A percentile compares a stretch with the other conserved stretches of the same genome.
Conservation (phyloP, 2,113 vertebrate species). For the Azemiops feae region DNA sequence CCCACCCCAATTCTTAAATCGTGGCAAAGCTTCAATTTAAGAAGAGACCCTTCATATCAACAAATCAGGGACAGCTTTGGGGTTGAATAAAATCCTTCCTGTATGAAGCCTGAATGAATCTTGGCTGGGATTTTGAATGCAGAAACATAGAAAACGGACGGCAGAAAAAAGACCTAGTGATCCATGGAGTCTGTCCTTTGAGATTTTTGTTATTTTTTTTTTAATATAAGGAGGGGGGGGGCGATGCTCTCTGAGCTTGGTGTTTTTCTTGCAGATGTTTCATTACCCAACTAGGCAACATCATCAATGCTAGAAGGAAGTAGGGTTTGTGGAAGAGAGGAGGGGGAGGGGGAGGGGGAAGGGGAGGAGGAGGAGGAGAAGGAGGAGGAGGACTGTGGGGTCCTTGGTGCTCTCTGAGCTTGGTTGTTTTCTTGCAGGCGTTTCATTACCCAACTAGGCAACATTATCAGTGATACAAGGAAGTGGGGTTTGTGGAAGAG, state of each 20-base stretch:
- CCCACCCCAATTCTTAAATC: background rate
- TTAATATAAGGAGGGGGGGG: background rate
- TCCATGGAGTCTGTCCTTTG: background rate
- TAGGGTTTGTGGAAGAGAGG: background rate
- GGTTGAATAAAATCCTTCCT: constrained; percentile 14
- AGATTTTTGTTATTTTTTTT: background rate
- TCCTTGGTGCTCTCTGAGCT: background rate
- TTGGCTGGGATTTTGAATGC: background rate
- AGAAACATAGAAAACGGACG: background rate
- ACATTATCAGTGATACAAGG: background rate
- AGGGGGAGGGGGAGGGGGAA: no score
- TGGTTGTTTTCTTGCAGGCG: background rate
- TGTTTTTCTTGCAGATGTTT: background rate
- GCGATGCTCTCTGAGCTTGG: background rate
- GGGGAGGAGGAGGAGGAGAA: no score
- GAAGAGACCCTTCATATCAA: background rate
- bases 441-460: background rate
- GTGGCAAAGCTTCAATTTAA: background rate
- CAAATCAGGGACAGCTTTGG: background rate
- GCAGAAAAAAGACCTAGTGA: background rate
- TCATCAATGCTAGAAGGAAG: background rate
- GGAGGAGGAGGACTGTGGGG: no score
- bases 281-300: background rate
- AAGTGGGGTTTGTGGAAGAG: no score
- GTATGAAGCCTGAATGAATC: constrained; percentile 12